A percentile compares a stretch with the other conserved stretches of the same genome.
phyloP scores from a whole-genome alignment of 2,113 vertebrate species.

The Rousettus leschenaultii region DNA sequence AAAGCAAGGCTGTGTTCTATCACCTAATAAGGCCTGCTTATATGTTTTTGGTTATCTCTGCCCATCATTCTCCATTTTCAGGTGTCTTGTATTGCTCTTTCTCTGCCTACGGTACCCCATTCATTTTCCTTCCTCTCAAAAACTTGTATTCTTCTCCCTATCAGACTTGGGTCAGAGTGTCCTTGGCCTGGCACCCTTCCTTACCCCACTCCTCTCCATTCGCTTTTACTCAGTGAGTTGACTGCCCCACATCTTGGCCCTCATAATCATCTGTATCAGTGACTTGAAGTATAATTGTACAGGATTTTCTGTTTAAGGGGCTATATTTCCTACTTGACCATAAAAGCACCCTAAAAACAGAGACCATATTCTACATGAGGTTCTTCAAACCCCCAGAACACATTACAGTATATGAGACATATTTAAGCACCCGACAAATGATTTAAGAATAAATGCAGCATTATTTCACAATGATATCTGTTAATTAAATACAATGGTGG shows the following conservation, averaged over 20 bases:
- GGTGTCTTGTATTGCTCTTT: not conserved
- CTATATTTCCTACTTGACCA: not conserved
- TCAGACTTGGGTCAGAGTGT: not conserved
- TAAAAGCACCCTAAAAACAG: not conserved
- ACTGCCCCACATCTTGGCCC: not conserved
- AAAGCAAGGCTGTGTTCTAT: not conserved
- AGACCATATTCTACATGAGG: not conserved
- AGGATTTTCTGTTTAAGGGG: not conserved
- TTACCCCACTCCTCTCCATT: not conserved
- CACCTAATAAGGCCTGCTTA: not conserved
- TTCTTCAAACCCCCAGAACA: not conserved
- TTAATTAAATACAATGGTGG: not conserved
- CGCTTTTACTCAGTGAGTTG: not conserved
- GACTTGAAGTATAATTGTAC: not conserved
- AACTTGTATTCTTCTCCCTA: not conserved
- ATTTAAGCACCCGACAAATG: not conserved
- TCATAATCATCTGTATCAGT: not conserved
- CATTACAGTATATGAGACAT: not conserved
- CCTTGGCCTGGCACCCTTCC: not conserved
- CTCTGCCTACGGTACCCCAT: rapidly evolving
- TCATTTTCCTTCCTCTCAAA: too few relatives aligned
- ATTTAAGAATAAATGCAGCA: not conserved
- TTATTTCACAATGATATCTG: not conserved
- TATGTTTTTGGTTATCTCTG: not conserved
- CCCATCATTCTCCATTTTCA: not conserved